Conservation (phyloP, 2,888 invertebrate species). For the Dilophus febrilis region DNA sequence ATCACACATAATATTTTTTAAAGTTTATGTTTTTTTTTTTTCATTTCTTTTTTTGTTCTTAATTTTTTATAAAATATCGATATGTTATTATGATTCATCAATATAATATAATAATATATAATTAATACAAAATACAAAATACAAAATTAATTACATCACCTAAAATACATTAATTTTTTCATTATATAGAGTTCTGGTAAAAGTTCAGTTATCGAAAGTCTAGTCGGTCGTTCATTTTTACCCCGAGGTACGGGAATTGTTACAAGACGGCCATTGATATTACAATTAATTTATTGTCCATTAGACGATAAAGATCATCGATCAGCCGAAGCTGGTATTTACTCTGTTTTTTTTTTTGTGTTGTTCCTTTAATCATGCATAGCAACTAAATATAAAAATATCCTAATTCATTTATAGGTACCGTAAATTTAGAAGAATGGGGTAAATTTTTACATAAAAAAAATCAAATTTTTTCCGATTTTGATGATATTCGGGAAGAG, state of each 20-base stretch:
- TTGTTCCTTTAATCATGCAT: neutral
- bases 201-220: slow-evolving; percentile 95
- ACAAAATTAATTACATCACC: too few relatives aligned
- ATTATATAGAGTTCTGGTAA: slow-evolving; percentile 98
- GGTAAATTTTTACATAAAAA: slow-evolving; percentile 89
- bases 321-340: slow-evolving; percentile 66
- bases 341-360: neutral
- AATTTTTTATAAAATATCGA: too few relatives aligned
- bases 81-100: too few relatives aligned
- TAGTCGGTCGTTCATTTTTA: slow-evolving; percentile 93
- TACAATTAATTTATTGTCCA: slow-evolving; percentile 85
- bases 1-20: too few relatives aligned
- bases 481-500: slow-evolving; percentile 78
- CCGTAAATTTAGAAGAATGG: slow-evolving; percentile 81
- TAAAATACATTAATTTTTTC: too few relatives aligned
- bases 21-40: too few relatives aligned
- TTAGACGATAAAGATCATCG: slow-evolving; percentile 78
- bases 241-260: slow-evolving; percentile 96
- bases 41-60: too few relatives aligned
- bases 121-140: too few relatives aligned
- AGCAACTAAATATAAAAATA: slow-evolving; percentile 18
- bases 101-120: too few relatives aligned
- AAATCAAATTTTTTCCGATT: slow-evolving; percentile 73
- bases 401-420: slow-evolving; percentile 38
- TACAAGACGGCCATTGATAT: slow-evolving; percentile 81